These are phyloP conservation scores for Laticauda colubrina DNA, from an alignment of 2,113 vertebrate species.

Conservation along the genomic window DNA sequence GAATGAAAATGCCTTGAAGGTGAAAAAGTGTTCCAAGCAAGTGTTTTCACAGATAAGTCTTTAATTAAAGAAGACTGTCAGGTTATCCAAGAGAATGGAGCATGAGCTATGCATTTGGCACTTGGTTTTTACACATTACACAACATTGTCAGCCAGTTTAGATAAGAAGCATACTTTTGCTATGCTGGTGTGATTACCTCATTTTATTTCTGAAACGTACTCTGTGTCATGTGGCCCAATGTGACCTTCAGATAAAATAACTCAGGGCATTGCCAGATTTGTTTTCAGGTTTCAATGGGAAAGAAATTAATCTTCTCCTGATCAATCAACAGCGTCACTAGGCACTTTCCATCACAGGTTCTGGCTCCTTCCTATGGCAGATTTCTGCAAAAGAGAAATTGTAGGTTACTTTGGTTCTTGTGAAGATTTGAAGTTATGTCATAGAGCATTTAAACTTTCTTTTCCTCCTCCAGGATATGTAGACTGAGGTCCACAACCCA, in stretches of 20 bases:
- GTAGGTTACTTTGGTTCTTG: background rate
- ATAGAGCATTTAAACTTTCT: background rate
- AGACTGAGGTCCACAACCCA: background rate
- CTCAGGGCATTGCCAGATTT: constrained; percentile 45
- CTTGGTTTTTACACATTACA: constrained; percentile 40
- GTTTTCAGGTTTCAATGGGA: background rate
- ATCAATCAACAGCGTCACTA: constrained; percentile 28
- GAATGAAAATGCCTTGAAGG: constrained; percentile 42
- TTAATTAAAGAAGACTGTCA: constrained; percentile 58
- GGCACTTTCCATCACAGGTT: background rate
- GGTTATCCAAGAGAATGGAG: constrained; percentile 50
- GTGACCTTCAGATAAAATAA: background rate
- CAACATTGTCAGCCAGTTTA: constrained; percentile 37
- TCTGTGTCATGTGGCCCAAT: background rate
- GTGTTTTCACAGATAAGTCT: constrained; percentile 55
- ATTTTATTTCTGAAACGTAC: background rate
- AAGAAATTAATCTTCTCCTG: constrained; percentile 12
- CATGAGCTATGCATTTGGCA: constrained; percentile 16
- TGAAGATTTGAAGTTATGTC: background rate
- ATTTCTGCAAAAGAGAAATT: background rate
- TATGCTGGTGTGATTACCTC: constrained; percentile 24
- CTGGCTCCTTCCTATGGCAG: background rate
- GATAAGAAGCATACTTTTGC: constrained; percentile 37
- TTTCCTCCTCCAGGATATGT: constrained; percentile 6
- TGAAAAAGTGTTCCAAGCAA: constrained; percentile 43